These are phyloP conservation scores for Charaxes varanes DNA, from an alignment of 1,140 invertebrate genomes.

Conservation along the genomic window DNA sequence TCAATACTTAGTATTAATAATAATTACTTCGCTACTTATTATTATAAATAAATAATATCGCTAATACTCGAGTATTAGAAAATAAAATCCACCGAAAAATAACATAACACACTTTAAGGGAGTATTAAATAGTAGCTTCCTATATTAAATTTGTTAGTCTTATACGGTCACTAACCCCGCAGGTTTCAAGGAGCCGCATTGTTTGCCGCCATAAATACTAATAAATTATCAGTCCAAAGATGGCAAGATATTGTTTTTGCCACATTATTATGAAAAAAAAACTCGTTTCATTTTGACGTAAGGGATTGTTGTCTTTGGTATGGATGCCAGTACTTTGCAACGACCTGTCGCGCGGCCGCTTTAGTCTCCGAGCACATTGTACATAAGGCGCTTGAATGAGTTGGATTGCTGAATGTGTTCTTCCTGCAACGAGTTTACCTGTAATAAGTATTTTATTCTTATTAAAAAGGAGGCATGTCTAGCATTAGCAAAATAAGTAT, in stretches of 20 bases:
- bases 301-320: constrained; percentile 1
- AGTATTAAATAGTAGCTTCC: constrained; percentile 42
- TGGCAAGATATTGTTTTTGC: not conserved
- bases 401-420: constrained; percentile 92
- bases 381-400: constrained; percentile 94
- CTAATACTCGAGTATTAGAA: constrained; percentile 74
- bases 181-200: constrained; percentile 23
- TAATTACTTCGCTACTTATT: constrained; percentile 65
- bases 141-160: constrained; percentile 66
- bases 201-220: constrained; percentile 1
- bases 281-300: constrained; percentile 10
- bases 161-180: constrained; percentile 48
- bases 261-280: constrained; percentile 13
- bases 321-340: not conserved
- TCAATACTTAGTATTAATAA: constrained; percentile 70
- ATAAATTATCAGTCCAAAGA: constrained; percentile 1
- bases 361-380: constrained; percentile 87
- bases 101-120: constrained; percentile 57
- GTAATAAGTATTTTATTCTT: constrained; percentile 34
- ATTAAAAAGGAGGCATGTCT: not conserved
- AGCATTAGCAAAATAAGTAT: not conserved
- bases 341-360: constrained; percentile 33
- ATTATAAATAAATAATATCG: constrained; percentile 61
- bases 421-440: constrained; percentile 77
- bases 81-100: constrained; percentile 67